A percentile compares a stretch with the other conserved stretches of the same genome.
Evolutionary conservation across 1,140 invertebrate genomes (phyloP).

Genomic region (Orius laevigatus): DNA sequence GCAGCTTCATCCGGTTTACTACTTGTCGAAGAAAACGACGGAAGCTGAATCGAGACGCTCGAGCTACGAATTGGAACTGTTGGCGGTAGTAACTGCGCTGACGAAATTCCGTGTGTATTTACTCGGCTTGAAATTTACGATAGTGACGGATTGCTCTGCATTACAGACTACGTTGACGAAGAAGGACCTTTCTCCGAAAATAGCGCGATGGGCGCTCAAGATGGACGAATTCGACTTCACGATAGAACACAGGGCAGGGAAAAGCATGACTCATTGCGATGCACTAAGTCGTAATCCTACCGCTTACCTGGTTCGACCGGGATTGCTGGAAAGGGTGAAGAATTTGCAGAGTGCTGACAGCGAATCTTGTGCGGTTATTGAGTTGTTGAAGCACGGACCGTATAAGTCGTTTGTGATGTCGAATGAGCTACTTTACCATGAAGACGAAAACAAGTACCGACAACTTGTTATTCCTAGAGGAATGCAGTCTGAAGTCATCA

Average conservation of each 20-base stretch:
- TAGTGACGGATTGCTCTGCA: slow-evolving; percentile 24
- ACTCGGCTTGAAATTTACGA: slow-evolving; percentile 16
- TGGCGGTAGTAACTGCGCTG: slow-evolving; percentile 25
- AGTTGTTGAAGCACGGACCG: slow-evolving; percentile 5
- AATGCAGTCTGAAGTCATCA: slow-evolving; percentile 22
- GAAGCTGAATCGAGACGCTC: slow-evolving; percentile 3
- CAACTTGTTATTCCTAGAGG: slow-evolving; percentile 19
- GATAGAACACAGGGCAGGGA: slow-evolving; percentile 11
- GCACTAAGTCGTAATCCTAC: slow-evolving; percentile 13
- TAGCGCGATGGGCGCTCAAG: slow-evolving; percentile 19
- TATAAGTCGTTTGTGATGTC: slow-evolving; percentile 3
- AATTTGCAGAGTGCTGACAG: slow-evolving; percentile 15
- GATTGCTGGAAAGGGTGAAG: slow-evolving; percentile 20
- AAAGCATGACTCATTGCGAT: slow-evolving; percentile 7
- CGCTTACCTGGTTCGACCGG: slow-evolving; percentile 1
- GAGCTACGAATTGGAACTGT: slow-evolving; percentile 25
- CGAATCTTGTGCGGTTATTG: not conserved
- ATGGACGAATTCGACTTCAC: slow-evolving; percentile 21
- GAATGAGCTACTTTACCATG: slow-evolving; percentile 15
- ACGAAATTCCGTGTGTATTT: slow-evolving; percentile 34
- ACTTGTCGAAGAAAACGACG: not conserved
- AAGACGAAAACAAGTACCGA: slow-evolving; percentile 9
- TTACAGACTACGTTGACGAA: slow-evolving; percentile 24
- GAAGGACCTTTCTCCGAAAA: slow-evolving; percentile 20
- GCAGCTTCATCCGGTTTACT: slow-evolving; percentile 2